phyloP scores from a whole-genome alignment of 2,113 vertebrate genomes.

The Lates calcarifer region DNA sequence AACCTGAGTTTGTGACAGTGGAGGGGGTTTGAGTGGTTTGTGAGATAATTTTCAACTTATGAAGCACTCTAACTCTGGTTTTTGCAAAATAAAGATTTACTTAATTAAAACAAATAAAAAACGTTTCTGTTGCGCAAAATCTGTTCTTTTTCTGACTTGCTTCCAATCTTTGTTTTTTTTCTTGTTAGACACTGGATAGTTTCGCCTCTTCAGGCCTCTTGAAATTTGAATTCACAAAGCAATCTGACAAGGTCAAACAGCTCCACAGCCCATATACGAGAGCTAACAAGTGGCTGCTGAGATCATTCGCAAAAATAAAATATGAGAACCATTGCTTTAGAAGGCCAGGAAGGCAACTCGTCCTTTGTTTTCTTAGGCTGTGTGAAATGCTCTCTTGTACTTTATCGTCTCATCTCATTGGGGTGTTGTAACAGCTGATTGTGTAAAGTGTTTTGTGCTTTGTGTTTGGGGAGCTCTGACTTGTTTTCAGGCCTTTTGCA shows the following conservation, averaged over 20 bases:
- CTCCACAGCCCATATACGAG: not conserved
- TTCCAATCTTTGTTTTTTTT: not conserved
- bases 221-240: not conserved
- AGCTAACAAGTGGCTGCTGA: not conserved
- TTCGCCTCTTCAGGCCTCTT: not conserved
- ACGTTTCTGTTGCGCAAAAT: not conserved
- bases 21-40: not conserved
- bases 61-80: too few species aligned
- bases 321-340: not conserved
- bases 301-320: not conserved
- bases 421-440: slow-evolving; percentile 10
- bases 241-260: not conserved
- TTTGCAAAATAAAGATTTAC: too few species aligned
- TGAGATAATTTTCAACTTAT: too few species aligned
- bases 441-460: slow-evolving; percentile 26
- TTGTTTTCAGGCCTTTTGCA: slow-evolving; percentile 41
- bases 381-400: not conserved
- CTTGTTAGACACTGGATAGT: not conserved
- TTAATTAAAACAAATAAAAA: not conserved
- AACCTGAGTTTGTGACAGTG: not conserved
- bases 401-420: not conserved
- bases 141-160: not conserved
- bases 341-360: not conserved
- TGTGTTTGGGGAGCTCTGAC: slow-evolving; percentile 14
- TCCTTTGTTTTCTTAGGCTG: not conserved